Conservation (phyloP, 2,113 vertebrate genomes). For the Reinhardtius hippoglossoides region DNA sequence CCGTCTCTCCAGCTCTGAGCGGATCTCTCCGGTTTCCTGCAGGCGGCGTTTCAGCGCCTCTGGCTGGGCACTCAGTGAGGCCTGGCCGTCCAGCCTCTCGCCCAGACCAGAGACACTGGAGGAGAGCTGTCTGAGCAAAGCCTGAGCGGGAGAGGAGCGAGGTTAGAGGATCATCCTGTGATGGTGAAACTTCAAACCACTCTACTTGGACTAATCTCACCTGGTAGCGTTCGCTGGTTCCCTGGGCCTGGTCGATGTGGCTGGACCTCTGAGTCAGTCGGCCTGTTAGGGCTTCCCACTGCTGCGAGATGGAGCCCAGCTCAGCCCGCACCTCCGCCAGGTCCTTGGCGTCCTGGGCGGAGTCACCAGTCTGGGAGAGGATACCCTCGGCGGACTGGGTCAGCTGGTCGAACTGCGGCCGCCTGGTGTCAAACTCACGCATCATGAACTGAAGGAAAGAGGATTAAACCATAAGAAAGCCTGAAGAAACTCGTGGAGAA, state of each 20-base stretch:
- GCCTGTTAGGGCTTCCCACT: conserved; percentile 90
- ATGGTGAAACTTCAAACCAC: not conserved
- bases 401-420: conserved; percentile 93
- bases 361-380: conserved; percentile 80
- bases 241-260: conserved; percentile 92
- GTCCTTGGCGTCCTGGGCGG: conserved; percentile 84
- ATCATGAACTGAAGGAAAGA: conserved; percentile 91
- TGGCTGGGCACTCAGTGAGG: conserved; percentile 91
- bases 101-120: conserved; percentile 86
- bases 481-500: not conserved
- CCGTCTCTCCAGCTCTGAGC: conserved; percentile 90
- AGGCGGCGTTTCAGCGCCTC: conserved; percentile 92
- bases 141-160: conserved; percentile 44
- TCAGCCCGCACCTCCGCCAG: conserved; percentile 86
- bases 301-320: conserved; percentile 88
- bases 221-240: conserved; percentile 92
- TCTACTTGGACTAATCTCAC: not conserved
- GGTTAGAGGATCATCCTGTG: not conserved
- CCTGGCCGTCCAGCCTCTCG: conserved; percentile 87
- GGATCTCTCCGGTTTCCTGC: conserved; percentile 95
- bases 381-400: conserved; percentile 92
- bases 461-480: not conserved
- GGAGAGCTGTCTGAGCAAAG: conserved; percentile 87
- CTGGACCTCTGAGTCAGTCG: conserved; percentile 88
- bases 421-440: conserved; percentile 95